Evolutionary conservation across 2,113 vertebrate species (phyloP), one percentile per base, ranked within the genome.

Genomic region (Ceyx margarethae): DNA sequence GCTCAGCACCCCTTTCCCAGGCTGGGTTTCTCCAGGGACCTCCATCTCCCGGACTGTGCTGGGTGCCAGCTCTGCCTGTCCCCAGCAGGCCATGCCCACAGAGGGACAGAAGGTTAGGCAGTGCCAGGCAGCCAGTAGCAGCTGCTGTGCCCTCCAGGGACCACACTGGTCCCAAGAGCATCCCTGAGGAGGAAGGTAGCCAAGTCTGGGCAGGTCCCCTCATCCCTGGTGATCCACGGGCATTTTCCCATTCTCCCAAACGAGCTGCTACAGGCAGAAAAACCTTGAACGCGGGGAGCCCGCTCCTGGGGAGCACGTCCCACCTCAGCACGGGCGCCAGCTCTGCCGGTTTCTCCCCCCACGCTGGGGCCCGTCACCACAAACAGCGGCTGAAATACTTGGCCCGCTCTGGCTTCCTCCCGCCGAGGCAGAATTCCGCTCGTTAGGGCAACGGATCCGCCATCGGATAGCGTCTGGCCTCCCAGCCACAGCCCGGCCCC

Each of bases 61-160:
- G 0, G 20, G 2, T 68, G 56, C 53, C 56, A 67, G 45, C 18
- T 43, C 53, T 92, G 40, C 29, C 19, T 4, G 2, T 48, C 10
- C 20, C 16, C 2, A 1, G 22, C 2, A 2, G 1, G 25, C 19
- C 5, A 0, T 62, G 33, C 16, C 82, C 68, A 58, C 0, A 0
- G 26, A 40, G 29, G 65, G 65, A 48, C 53, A 51, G 68, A 21
- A n/a, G 37, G 33, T 48, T 0, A 2, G 62, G 40, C 67, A 80
- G 62, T 45, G 53, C 31, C 53, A 23, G 53, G 46, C 6, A 4
- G 74, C 26, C 31, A 19, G 19, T 16, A 21, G 28, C 1, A 5
- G 15, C 15, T 56, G 26, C 86, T 76, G 72, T 79, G 45, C 42
- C 74, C 61, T 62, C 21, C 37, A 42, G 35, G 48, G 23, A n/a